Evolutionary conservation across 1,140 invertebrate species (phyloP), one percentile per base, ranked within the genome.

Genomic region (Brachionus rubens): DNA sequence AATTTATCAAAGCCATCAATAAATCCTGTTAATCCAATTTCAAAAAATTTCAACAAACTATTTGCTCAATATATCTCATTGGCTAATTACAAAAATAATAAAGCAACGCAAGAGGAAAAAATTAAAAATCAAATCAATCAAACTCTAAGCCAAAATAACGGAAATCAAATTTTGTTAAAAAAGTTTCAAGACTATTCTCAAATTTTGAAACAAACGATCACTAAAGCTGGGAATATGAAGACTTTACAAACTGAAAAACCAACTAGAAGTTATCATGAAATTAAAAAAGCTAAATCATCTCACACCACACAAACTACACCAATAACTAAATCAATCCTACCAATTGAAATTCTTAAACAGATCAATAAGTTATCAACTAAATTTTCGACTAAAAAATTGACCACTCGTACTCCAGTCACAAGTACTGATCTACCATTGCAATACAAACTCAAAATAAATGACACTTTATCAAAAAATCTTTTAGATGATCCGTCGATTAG

Each of bases 391-490:
- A 65, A 65, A 24, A 43, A 36, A 59, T 36, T 59, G 33, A 12
- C 59, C 6, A 43, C 59, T 24, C 19, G 3, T 43, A 43, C 24
- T 4, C 33, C 41, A 5, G 33, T 33, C 1, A 65, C 59, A 24
- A 21, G 16, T 21, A 41, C n/a, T 10, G 30, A 65, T 43, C 24
- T 65, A 65, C 59, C 59, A 46, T 21, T 43, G 16, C 24, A 43
- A 2, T 65, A 65, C 26, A 65, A 43, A 24, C 40, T 65, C 7
- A 65, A 65, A 65, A 65, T 65, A 65, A 65, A 65, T 65, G 59
- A 65, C 12, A 43, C 59, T 26, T 14, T 65, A 10, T 65, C 59
- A 43, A 65, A 65, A 43, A 65, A 21, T 26, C 24, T 65, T 21
- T 24, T 65, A 12, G 59, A 65, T 14, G 40, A 65, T 41, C 59